Evolutionary conservation across 2,888 invertebrate species (phyloP), one percentile per base, ranked within the genome.

Genomic region (Aspidiotus rigidus): DNA sequence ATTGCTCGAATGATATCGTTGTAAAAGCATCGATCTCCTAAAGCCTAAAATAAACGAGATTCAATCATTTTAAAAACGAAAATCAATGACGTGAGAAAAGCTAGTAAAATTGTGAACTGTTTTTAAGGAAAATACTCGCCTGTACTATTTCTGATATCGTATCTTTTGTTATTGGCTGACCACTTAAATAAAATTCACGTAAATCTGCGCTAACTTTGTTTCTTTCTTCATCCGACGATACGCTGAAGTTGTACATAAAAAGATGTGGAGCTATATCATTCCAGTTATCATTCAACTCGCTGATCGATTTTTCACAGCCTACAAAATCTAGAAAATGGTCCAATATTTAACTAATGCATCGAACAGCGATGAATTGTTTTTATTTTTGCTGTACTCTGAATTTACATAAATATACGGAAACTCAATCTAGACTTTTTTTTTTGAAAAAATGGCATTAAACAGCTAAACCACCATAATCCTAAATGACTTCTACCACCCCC

Each of bases 21-120:
- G n/a, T 74, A 69, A 70, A 75, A 76, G 55, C 75, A 62, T 10
- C 76, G 72, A 63, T 76, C 76, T 28, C 75, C 72, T 15, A 74
- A 42, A 74, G 75, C 74, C 76, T 76, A 71, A 13, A 74, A 74
- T 72, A n/a, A 71, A 70, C 71, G 39, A 56, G 55, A 49, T 60
- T 39, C 6, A 11, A 16, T 57, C 28, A n/a, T 17, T 60, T 0
- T 40, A 16, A 28, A 41, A 49, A 49, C n/a, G 41, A 17, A 59
- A 10, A 39, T 2, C n/a, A 55, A 10, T 8, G 28, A 53, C 11
- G 16, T 16, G 11, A 8, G 49, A 10, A 7, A 15, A 16, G 7
- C 17, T 8, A 10, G 56, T 17, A 41, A 49, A 13, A 10, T 66
- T 42, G 13, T 55, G 17, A 28, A n/a, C 2, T 16, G 15, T 40